Evolutionary conservation across 2,113 vertebrate species (phyloP), one percentile per base, ranked within the genome.

Genomic region (Ptilorrhoa leucosticta): DNA sequence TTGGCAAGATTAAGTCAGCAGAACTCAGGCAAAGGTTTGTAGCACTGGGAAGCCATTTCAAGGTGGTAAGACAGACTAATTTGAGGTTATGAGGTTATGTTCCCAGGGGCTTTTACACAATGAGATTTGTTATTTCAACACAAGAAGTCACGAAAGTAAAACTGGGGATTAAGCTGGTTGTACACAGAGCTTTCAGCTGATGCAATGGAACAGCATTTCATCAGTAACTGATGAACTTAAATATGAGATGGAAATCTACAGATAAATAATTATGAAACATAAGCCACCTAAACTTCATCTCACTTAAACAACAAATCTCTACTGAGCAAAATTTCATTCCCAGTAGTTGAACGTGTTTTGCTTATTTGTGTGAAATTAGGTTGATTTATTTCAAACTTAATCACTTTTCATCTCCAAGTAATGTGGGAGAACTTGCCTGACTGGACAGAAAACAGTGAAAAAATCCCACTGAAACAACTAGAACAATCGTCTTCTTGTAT

Each of bases 401-500:
- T 72, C 47, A 61, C 61, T 95, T 90, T 81, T 81, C 57, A 44
- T 66, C 58, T 95, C 92, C 84, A 60, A 98, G 86, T 94, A 90
- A 82, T 51, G 96, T 97, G 96, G 96, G 95, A 96, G 96, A 96
- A 95, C 93, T 93, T 87, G 92, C 90, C 82, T 92, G 66, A 90
- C 90, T 91, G 66, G 64, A 89, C 95, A 94, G 90, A 97, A 96
- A 93, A 96, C 69, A 90, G 80, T 79, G 84, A 68, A 81, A 97
- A 97, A 94, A 93, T 79, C 93, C 94, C 94, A 97, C 97, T 97
- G 87, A 86, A 96, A 71, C 84, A 94, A 82, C 87, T 50, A 39
- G 61, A 96, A 98, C 97, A 98, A 98, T 95, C 21, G 10, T 37
- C 9, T 26, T 92, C 97, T 98, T 98, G 97, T 98, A 82, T 73